These are phyloP conservation scores for Thamnophis sirtalis DNA, from an alignment of 2,113 vertebrate species.

Conservation along the genomic window DNA sequence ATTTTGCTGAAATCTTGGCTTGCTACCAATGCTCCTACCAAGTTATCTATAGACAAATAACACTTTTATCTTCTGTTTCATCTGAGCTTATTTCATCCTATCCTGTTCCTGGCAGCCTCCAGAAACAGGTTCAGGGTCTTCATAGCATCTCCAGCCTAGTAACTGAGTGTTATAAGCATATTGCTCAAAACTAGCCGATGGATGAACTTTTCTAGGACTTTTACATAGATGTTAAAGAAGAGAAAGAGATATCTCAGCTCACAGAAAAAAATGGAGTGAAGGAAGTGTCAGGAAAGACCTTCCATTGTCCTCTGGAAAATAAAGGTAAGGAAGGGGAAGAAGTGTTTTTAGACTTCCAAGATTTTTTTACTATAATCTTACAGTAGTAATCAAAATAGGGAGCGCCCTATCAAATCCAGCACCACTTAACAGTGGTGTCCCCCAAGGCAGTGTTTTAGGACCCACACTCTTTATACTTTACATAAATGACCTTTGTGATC, in stretches of 20 bases:
- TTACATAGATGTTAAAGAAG: not conserved
- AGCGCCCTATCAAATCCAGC: too few relatives aligned
- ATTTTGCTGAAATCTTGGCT: not conserved
- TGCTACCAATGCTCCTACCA: not conserved
- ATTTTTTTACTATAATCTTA: not conserved
- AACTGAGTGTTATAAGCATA: not conserved
- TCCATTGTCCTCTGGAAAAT: not conserved
- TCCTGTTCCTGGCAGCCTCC: not conserved
- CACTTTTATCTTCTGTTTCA: not conserved
- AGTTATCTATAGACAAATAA: not conserved
- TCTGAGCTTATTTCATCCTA: not conserved
- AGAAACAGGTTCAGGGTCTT: not conserved
- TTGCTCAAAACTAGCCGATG: not conserved
- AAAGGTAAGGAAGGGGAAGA: not conserved
- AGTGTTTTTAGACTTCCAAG: not conserved
- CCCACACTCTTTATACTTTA: too few relatives aligned
- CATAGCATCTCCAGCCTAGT: not conserved
- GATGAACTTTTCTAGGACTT: not conserved
- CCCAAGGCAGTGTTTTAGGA: too few relatives aligned
- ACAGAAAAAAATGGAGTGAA: not conserved
- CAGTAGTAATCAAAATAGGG: too few relatives aligned
- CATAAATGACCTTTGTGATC: too few relatives aligned
- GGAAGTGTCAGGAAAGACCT: not conserved
- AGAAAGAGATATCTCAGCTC: not conserved
- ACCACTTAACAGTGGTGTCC: too few relatives aligned